Base-by-base conservation (phyloP, 2,797 vertebrate species). In the Euphonia xanthogaster region DNA sequence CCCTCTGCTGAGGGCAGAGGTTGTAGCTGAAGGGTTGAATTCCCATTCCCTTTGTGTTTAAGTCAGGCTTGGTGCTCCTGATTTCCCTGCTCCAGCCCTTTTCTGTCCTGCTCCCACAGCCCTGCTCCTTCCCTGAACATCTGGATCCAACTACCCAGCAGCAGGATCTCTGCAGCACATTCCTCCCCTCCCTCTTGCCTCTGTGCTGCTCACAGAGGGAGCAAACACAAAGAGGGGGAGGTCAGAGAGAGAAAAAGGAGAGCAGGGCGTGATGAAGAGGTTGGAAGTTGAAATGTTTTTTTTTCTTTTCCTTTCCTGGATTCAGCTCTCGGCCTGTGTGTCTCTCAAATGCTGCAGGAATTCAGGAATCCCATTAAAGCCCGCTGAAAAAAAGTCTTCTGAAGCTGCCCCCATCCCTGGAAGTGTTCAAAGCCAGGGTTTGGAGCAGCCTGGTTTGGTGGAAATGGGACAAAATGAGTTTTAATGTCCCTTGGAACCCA, bases 111-210 rank as follows among this genome's bases (percentile, higher is more conserved):
- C 82, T 68, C 31, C 62, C 66, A 7, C 54, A 23, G 54, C 54
- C 57, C 60, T 44, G 54, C 80, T 68, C 37, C 63, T 66, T 75
- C 65, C 18, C 24, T n/a, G 7, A 30, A 97, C 97, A 98, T 98
- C 98, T 98, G 98, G 97, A 97, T 97, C 76, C 90, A 98, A 98
- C 91, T 97, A 95, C 3, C 28, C 48, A 80, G 86, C 96, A 96
- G 71, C 71, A 78, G 91, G 55, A 90, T 72, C 92, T 92, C 96
- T 95, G 94, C 92, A 92, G 55, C 87, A 80, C 75, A 75, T 95
- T 91, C 80, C 91, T 92, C 5, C 27, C 93, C 79, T 90, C 76
- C 76, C 92, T 89, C 70, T 25, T 22, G 42, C 77, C 65, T 40
- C 6, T 18, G 76, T 76, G 71, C 88, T 67, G 54, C 1, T 77